phyloP scores from a whole-genome alignment of 2,797 vertebrate species.

The Alfaro cultratus region DNA sequence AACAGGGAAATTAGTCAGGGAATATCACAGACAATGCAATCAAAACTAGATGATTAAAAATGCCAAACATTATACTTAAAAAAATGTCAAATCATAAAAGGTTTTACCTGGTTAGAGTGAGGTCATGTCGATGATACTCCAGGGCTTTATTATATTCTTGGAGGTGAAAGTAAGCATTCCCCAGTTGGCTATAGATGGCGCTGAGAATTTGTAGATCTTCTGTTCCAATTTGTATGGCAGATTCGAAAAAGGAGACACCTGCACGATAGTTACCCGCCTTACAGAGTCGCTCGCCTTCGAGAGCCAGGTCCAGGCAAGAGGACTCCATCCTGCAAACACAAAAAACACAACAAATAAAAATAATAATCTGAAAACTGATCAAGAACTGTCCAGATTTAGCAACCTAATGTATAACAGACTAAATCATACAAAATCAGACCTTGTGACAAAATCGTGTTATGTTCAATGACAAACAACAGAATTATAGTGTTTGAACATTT shows the following conservation, averaged over 20 bases:
- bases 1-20: background rate
- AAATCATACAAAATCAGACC: too few relatives aligned
- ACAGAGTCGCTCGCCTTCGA: constrained; percentile 94
- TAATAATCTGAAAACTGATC: constrained; percentile 7
- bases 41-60: background rate
- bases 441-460: background rate
- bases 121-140: constrained; percentile 95
- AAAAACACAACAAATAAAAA: constrained; percentile 1
- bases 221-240: constrained; percentile 95
- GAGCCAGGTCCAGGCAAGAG: constrained; percentile 94
- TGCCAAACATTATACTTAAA: background rate
- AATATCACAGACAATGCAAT: background rate
- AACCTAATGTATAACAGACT: background rate
- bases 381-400: background rate
- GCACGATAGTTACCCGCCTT: constrained; percentile 89
- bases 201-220: constrained; percentile 97
- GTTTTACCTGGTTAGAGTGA: constrained; percentile 83
- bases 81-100: background rate
- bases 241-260: constrained; percentile 94
- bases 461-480: background rate
- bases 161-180: constrained; percentile 97
- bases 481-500: background rate
- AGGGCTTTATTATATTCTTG: constrained; percentile 93
- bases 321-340: constrained; percentile 90
- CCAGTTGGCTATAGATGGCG: constrained; percentile 97